Conservation (phyloP, 1,140 invertebrate species). For the Orchestia grillus region DNA sequence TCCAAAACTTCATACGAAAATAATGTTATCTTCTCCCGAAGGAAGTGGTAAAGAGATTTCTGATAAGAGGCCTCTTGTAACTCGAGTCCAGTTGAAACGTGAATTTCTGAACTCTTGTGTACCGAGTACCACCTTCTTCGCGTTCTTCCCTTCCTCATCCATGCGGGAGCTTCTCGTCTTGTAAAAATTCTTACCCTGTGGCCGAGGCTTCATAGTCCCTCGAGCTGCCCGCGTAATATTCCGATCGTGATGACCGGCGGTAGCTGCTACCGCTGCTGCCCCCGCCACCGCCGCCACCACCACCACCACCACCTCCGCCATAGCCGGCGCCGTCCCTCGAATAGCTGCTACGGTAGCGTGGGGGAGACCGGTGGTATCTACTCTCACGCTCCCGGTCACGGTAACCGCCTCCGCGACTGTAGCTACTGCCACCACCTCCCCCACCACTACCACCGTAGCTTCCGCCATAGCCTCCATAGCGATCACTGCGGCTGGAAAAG, state of each 20-base stretch:
- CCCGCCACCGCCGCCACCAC: neutral
- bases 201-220: slow-evolving; percentile 24
- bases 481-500: slow-evolving; percentile 37
- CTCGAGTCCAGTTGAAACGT: slow-evolving; percentile 14
- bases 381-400: slow-evolving; percentile 40
- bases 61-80: slow-evolving; percentile 35
- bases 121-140: slow-evolving; percentile 35
- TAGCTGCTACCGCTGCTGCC: slow-evolving; percentile 9
- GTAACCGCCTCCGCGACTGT: slow-evolving; percentile 9
- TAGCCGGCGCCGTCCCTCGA: slow-evolving; percentile 26
- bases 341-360: slow-evolving; percentile 41
- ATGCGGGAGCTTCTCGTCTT: slow-evolving; percentile 26
- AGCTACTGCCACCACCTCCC: neutral
- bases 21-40: slow-evolving; percentile 48
- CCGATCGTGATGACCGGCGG: slow-evolving; percentile 12
- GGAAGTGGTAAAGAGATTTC: neutral
- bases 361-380: slow-evolving; percentile 14
- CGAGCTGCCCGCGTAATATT: slow-evolving; percentile 1
- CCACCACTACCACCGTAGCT: neutral
- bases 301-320: neutral
- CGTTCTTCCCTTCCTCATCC: slow-evolving; percentile 37
- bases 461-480: slow-evolving; percentile 31
- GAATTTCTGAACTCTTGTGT: slow-evolving; percentile 48
- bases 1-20: slow-evolving; percentile 38
- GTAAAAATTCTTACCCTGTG: neutral